Conservation (phyloP, 1,140 invertebrate genomes). For the Drosophila albomicans region DNA sequence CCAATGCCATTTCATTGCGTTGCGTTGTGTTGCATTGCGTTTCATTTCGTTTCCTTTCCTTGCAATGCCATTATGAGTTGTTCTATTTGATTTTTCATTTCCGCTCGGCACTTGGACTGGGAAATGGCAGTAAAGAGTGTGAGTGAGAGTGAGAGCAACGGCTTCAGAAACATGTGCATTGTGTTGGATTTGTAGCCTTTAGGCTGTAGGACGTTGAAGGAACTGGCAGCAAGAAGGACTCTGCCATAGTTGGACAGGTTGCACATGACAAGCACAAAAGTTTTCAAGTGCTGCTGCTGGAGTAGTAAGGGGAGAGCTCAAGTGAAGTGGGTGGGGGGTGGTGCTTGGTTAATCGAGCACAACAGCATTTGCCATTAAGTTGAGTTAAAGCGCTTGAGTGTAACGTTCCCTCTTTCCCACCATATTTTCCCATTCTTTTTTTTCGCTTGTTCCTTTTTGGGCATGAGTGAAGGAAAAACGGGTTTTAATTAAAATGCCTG, state of each 20-base stretch:
- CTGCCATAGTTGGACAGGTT: slow-evolving; percentile 77
- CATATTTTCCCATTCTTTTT: slow-evolving; percentile 4
- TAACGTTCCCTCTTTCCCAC: slow-evolving; percentile 18
- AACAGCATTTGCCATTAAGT: slow-evolving; percentile 80
- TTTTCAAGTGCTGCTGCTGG: slow-evolving; percentile 68
- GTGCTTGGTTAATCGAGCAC: slow-evolving; percentile 73
- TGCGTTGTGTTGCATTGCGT: slow-evolving; percentile 3
- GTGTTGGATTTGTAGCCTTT: slow-evolving; percentile 76
- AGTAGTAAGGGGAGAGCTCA: neutral
- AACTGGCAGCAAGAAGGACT: slow-evolving; percentile 45
- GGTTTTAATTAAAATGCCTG: slow-evolving; percentile 78
- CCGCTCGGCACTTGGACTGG: slow-evolving; percentile 41
- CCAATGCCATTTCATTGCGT: slow-evolving; percentile 1
- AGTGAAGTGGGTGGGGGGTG: slow-evolving; percentile 13
- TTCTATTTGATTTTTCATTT: slow-evolving; percentile 80
- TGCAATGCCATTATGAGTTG: slow-evolving; percentile 71
- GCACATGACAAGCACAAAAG: slow-evolving; percentile 78
- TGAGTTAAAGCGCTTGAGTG: slow-evolving; percentile 67
- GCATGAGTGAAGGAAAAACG: slow-evolving; percentile 37
- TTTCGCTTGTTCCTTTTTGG: slow-evolving; percentile 15
- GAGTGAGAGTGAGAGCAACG: neutral
- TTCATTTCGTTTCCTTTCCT: slow-evolving; percentile 25
- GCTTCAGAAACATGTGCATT: slow-evolving; percentile 68
- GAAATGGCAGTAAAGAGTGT: neutral
- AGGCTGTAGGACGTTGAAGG: slow-evolving; percentile 60